Evolutionary conservation across 2,797 vertebrate genomes (phyloP).

Genomic region (Rhadinocentrus ornatus): DNA sequence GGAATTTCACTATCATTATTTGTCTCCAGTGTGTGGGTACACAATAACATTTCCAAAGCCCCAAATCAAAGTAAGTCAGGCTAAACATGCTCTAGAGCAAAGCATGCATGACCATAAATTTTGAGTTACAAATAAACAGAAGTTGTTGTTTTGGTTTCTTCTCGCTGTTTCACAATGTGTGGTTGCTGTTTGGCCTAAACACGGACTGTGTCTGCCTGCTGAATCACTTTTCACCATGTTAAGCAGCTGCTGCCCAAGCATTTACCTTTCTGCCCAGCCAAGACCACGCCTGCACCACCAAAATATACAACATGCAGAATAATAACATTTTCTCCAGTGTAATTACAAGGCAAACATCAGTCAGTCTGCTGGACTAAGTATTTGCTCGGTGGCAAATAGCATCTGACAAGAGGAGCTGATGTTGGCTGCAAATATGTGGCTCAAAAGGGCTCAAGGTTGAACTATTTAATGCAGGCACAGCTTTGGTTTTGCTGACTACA

Average conservation of each 20-base stretch:
- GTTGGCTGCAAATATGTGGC: slow-evolving; percentile 57
- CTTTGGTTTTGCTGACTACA: slow-evolving; percentile 45
- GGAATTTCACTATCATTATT: slow-evolving; percentile 7
- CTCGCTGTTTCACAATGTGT: slow-evolving; percentile 66
- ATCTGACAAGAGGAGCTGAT: slow-evolving; percentile 63
- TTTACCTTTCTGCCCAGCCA: slow-evolving; percentile 70
- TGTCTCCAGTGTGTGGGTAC: not conserved
- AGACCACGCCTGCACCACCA: slow-evolving; percentile 73
- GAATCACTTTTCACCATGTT: slow-evolving; percentile 70
- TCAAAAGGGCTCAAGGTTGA: slow-evolving; percentile 60
- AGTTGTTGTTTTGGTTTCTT: slow-evolving; percentile 63
- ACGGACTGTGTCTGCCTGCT: slow-evolving; percentile 49
- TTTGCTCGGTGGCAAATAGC: slow-evolving; percentile 70
- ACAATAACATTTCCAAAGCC: slow-evolving; percentile 46
- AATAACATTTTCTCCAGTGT: slow-evolving; percentile 78
- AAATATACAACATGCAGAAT: slow-evolving; percentile 81
- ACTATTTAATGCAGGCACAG: slow-evolving; percentile 52
- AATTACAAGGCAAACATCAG: slow-evolving; percentile 82
- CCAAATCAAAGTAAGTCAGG: slow-evolving; percentile 43
- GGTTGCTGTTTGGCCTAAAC: slow-evolving; percentile 59
- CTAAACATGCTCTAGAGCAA: slow-evolving; percentile 42
- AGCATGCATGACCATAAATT: slow-evolving; percentile 49
- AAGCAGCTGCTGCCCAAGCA: slow-evolving; percentile 50
- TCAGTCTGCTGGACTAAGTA: slow-evolving; percentile 73
- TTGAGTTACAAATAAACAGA: slow-evolving; percentile 65